Evolutionary conservation across 2,797 vertebrate genomes (phyloP), one percentile per base, ranked within the genome.

Genomic region (Rhynchotus rufescens): DNA sequence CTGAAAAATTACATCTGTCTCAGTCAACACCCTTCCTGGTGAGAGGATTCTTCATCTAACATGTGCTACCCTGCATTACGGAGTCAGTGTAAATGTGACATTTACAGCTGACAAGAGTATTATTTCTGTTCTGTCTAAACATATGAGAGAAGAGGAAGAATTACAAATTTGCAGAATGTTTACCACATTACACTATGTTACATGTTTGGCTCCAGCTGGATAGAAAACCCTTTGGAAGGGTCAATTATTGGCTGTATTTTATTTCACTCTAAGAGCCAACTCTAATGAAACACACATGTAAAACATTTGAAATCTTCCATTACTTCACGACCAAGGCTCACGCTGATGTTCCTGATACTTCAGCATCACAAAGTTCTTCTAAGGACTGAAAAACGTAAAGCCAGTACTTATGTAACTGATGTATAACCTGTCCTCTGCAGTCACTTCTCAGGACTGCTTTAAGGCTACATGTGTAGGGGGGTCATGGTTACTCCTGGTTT

Each of bases 391-490:
- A 68, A 60, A 91, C 79, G 30, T 0, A 1, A 7, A 75, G 79
- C 73, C 84, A 56, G 59, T 73, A 60, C 78, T 91, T 42, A 68
- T 9, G 23, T 64, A 82, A 72, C 57, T 49, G 67, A 54, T 38
- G 38, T 36, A 36, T 44, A 84, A 72, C 17, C 73, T 60, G 56
- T 21, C 32, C 47, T 77, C 76, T 15, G 9, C 84, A 86, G 69
- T 60, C 15, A 65, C 17, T 82, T 51, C 80, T 82, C 86, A 91
- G 82, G 76, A 34, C 10, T 40, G 25, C 2, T 25, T 92, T 96
- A 87, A 87, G 79, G 93, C 94, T 93, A 44, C 15, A 79, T 76
- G 56, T 89, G n/a, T 21, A 91, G 81, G 69, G 47, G 82, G 82
- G 64, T 71, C 66, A 42, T 36, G 71, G 86, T 30, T 79, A 71